Evolutionary conservation across 2,113 vertebrate genomes (phyloP).

Genomic region (Mionectes macconnelli): DNA sequence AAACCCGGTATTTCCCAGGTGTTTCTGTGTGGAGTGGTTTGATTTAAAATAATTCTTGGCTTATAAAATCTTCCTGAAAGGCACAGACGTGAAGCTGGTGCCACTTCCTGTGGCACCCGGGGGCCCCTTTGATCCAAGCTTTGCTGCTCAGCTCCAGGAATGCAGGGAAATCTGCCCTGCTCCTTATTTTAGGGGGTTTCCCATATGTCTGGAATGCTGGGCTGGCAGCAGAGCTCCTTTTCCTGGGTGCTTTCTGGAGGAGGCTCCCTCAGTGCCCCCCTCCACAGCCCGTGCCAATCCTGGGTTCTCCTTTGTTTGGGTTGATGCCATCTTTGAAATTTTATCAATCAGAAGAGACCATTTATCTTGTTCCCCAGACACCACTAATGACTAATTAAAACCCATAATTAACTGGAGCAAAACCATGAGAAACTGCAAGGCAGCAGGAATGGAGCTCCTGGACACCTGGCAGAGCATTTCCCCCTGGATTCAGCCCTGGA

Average conservation of each 20-base stretch:
- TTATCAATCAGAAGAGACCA: background rate
- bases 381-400: conserved; percentile 22
- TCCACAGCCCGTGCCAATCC: background rate
- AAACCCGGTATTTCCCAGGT: background rate
- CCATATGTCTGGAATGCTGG: fast-evolving
- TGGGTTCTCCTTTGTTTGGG: background rate
- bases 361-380: background rate
- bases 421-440: background rate
- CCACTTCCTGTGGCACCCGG: fast-evolving
- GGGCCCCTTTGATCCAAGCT: background rate
- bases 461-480: background rate
- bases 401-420: background rate
- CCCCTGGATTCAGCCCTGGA: background rate
- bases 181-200: background rate
- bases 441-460: background rate
- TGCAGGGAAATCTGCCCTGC: no score
- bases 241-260: fast-evolving
- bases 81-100: background rate
- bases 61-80: background rate
- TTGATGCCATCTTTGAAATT: background rate
- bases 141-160: background rate
- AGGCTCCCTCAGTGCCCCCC: background rate
- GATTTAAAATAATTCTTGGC: background rate
- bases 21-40: background rate
- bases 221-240: background rate